phyloP scores from a whole-genome alignment of 2,888 invertebrate genomes.

The Rhagium mordax region DNA sequence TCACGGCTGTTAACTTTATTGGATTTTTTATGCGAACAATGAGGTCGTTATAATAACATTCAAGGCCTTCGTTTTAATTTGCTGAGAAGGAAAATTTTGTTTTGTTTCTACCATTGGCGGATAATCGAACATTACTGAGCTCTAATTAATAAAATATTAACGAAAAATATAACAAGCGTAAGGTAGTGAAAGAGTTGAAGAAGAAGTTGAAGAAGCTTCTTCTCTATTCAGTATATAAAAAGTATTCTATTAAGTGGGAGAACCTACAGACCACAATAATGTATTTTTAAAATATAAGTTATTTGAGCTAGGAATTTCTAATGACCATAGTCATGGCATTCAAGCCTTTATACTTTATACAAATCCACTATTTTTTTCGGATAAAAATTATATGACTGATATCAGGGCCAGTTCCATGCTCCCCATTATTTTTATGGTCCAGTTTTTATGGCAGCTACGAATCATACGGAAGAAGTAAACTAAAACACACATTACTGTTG shows the following conservation, averaged over 20 bases:
- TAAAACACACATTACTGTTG: neutral
- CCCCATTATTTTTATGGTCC: neutral
- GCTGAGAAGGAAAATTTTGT: neutral
- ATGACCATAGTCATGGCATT: too few relatives aligned
- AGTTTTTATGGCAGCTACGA: neutral
- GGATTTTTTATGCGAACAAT: conserved; percentile 21
- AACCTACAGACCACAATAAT: too few relatives aligned
- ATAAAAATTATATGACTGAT: neutral
- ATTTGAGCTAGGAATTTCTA: too few relatives aligned
- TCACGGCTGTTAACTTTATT: conserved; percentile 10
- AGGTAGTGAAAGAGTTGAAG: too few relatives aligned
- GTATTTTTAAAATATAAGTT: too few relatives aligned
- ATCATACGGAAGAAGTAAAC: conserved; percentile 10
- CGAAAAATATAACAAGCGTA: too few relatives aligned
- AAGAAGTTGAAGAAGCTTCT: too few relatives aligned
- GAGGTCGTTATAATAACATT: conserved; percentile 2
- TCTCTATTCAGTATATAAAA: too few relatives aligned
- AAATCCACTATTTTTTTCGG: neutral
- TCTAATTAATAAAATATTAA: too few relatives aligned
- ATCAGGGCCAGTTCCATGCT: neutral
- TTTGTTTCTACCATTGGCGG: neutral
- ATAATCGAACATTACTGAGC: too few relatives aligned
- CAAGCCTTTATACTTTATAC: too few relatives aligned
- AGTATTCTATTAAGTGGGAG: too few relatives aligned
- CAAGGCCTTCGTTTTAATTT: neutral